Percentiles rank a stretch among this genome's conserved stretches.
phyloP scores from a whole-genome alignment of 1,140 invertebrate genomes.

The Zeugodacus cucurbitae region DNA sequence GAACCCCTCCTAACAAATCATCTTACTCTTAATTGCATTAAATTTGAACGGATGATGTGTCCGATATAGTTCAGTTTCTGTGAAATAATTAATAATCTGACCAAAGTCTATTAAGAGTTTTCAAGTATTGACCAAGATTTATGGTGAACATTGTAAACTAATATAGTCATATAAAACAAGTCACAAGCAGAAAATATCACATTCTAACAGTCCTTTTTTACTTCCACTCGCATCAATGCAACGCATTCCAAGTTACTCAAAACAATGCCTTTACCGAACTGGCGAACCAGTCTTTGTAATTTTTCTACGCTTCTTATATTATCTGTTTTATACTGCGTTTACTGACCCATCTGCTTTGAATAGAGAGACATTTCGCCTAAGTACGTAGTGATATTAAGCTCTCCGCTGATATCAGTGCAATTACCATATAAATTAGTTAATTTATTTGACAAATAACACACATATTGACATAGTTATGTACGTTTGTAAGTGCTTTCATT shows the following conservation, averaged over 20 bases:
- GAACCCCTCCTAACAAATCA: no score
- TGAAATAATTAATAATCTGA: no score
- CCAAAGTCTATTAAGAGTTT: no score
- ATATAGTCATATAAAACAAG: no score
- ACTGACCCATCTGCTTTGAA: not conserved
- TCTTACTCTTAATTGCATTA: no score
- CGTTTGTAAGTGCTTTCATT: not conserved
- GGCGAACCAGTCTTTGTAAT: not conserved
- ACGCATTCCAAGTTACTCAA: not conserved
- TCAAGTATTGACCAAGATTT: no score
- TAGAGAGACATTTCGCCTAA: not conserved
- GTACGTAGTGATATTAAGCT: not conserved
- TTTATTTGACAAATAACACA: slow-evolving; percentile 9
- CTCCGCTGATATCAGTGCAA: not conserved
- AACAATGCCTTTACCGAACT: not conserved
- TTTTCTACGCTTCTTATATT: not conserved
- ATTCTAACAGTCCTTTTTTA: no score
- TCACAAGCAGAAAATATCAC: no score
- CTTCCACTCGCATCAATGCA: not conserved
- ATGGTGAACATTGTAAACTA: no score
- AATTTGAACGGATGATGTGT: no score
- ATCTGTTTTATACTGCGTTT: not conserved
- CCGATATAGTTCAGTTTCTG: no score
- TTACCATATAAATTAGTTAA: slow-evolving; percentile 38
- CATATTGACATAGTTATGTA: not conserved